phyloP scores from a whole-genome alignment of 2,113 vertebrate genomes.

The Salvelinus namaycush region DNA sequence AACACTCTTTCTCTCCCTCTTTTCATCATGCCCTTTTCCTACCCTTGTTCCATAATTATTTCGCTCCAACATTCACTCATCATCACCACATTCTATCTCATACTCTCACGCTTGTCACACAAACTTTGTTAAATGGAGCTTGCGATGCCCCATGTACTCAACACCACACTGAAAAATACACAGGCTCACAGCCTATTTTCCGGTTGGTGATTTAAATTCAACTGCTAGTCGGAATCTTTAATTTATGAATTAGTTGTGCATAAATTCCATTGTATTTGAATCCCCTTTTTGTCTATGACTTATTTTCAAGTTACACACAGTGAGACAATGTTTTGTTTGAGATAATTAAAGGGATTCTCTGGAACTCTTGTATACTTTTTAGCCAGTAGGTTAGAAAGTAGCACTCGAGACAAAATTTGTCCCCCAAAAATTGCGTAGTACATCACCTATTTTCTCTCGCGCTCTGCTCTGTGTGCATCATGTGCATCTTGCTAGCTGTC shows the following conservation, averaged over 20 bases:
- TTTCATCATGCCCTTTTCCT: neutral
- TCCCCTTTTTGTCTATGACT: neutral
- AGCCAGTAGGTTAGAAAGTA: too few species aligned
- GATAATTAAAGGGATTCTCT: too few species aligned
- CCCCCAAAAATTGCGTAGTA: too few species aligned
- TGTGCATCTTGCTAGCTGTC: too few species aligned
- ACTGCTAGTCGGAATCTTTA: neutral
- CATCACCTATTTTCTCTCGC: too few species aligned
- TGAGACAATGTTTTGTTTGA: neutral
- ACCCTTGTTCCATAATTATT: neutral
- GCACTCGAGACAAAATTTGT: too few species aligned
- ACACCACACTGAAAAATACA: neutral
- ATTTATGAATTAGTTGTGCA: neutral
- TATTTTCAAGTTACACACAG: neutral
- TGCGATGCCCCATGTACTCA: neutral
- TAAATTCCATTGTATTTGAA: neutral
- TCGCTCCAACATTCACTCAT: conserved; percentile 1
- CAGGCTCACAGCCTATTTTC: neutral
- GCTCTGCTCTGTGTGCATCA: too few species aligned
- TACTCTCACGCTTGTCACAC: conserved; percentile 5
- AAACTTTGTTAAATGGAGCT: neutral
- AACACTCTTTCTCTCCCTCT: neutral
- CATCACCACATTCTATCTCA: conserved; percentile 17
- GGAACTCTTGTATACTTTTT: too few species aligned
- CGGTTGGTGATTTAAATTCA: neutral